Percentiles rank a stretch among this genome's conserved stretches.
These are phyloP conservation scores for Caenorhabditis sulstoni DNA, from an alignment of 2,888 invertebrate genomes.

Conservation along the genomic window DNA sequence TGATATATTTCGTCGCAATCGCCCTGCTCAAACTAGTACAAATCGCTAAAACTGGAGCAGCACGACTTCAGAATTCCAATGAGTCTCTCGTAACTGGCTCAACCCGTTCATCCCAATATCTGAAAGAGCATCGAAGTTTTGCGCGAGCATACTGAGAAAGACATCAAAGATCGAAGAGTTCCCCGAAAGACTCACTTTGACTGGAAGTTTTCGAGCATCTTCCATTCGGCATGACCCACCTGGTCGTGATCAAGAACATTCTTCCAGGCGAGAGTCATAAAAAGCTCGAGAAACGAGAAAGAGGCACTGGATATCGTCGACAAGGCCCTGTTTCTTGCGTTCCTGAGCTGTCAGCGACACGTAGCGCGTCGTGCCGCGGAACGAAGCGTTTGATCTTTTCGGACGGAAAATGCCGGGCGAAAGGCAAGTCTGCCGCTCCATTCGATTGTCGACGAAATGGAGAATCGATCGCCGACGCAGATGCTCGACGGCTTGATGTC, in stretches of 20 bases:
- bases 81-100: slow-evolving; percentile 58
- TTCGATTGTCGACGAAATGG: slow-evolving; percentile 77
- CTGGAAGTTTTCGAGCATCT: slow-evolving; percentile 28
- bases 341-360: slow-evolving; percentile 76
- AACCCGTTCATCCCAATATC: slow-evolving; percentile 12
- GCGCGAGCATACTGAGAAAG: slow-evolving; percentile 49
- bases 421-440: slow-evolving; percentile 65
- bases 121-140: slow-evolving; percentile 44
- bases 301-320: slow-evolving; percentile 73
- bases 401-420: slow-evolving; percentile 69
- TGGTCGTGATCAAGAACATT: slow-evolving; percentile 68
- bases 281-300: slow-evolving; percentile 74
- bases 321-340: slow-evolving; percentile 70
- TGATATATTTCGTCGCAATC: slow-evolving; percentile 31
- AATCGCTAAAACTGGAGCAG: slow-evolving; percentile 43
- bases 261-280: slow-evolving; percentile 76
- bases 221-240: slow-evolving; percentile 61
- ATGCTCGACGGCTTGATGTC: slow-evolving; percentile 79
- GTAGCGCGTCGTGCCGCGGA: slow-evolving; percentile 77
- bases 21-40: slow-evolving; percentile 62
- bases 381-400: slow-evolving; percentile 74
- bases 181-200: slow-evolving; percentile 37
- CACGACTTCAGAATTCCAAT: slow-evolving; percentile 50
- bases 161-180: no score
- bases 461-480: slow-evolving; percentile 71